Conservation (phyloP, 2,113 vertebrate species). For the Nyctereutes procyonoides region DNA sequence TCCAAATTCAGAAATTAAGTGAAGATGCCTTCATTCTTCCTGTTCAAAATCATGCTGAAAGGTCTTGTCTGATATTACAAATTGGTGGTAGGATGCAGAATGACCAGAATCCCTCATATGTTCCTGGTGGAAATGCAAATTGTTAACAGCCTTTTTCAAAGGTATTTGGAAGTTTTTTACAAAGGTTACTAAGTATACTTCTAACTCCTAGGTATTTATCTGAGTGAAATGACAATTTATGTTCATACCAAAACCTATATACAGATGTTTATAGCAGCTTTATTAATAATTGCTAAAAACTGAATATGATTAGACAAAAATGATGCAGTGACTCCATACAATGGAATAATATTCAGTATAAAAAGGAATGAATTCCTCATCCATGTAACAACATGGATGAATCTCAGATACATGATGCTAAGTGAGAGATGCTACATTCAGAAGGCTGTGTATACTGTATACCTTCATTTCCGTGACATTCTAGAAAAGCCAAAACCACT, state of each 20-base stretch:
- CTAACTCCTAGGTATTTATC: neutral
- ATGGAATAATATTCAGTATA: neutral
- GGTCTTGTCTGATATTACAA: neutral
- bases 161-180: neutral
- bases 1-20: neutral
- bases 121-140: neutral
- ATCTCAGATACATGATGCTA: neutral
- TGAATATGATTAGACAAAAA: neutral
- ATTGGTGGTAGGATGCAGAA: neutral
- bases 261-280: neutral
- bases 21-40: neutral
- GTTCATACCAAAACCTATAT: neutral
- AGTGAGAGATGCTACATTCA: neutral
- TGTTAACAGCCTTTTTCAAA: neutral
- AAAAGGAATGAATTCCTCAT: neutral
- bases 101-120: neutral
- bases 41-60: neutral
- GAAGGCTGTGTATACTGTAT: neutral
- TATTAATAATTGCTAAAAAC: neutral
- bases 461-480: neutral
- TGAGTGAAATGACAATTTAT: neutral
- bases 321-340: neutral
- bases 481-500: neutral
- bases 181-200: neutral
- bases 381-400: neutral